phyloP scores from a whole-genome alignment of 2,113 vertebrate species.

The Ia io region DNA sequence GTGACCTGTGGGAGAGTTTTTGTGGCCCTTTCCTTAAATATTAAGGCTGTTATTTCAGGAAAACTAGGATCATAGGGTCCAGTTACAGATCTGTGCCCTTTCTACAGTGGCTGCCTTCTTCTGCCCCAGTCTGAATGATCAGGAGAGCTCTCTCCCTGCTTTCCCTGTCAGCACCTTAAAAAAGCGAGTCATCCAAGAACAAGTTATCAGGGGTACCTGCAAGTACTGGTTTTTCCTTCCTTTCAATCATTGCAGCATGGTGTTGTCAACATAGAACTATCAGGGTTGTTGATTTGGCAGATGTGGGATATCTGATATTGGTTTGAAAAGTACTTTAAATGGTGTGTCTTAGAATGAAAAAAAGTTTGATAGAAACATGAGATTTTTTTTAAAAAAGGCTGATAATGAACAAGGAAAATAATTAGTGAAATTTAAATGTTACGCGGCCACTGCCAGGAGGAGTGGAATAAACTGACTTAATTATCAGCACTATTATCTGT shows the following conservation, averaged over 20 bases:
- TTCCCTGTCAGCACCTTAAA: not conserved
- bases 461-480: not conserved
- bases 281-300: not conserved
- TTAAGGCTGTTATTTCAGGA: not conserved
- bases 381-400: not conserved
- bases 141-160: not conserved
- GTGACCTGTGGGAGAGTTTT: not conserved
- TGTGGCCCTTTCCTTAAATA: not conserved
- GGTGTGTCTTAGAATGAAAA: not conserved
- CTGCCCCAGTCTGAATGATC: too few relatives aligned
- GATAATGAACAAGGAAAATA: not conserved
- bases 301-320: not conserved
- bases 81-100: not conserved
- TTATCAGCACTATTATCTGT: not conserved
- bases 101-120: not conserved
- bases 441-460: not conserved
- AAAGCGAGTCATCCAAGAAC: not conserved
- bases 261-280: not conserved
- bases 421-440: not conserved
- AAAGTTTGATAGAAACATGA: not conserved
- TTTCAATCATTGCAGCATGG: not conserved
- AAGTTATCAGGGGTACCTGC: not conserved
- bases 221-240: not conserved
- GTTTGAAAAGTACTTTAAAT: not conserved
- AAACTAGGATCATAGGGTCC: not conserved